Conservation (phyloP, 2,797 vertebrate genomes). For the Aphelocoma californica region DNA sequence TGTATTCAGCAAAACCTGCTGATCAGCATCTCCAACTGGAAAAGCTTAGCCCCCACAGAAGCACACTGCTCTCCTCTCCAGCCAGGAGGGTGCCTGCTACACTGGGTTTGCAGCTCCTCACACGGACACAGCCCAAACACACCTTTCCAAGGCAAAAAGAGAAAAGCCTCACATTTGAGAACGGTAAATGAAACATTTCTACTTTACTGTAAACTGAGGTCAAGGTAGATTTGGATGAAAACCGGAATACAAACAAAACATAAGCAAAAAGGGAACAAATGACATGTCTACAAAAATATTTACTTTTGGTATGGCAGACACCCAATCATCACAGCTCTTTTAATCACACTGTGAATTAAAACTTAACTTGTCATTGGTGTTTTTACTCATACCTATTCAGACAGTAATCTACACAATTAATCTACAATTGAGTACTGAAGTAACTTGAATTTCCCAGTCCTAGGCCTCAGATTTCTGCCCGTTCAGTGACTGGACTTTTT, state of each 20-base stretch:
- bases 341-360: neutral
- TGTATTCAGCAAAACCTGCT: neutral
- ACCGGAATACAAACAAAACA: neutral
- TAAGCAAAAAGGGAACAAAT: neutral
- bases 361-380: neutral
- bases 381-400: neutral
- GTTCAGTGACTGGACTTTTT: neutral
- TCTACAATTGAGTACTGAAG: neutral
- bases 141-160: accelerated
- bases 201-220: neutral
- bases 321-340: neutral
- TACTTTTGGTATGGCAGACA: neutral
- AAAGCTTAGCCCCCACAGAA: neutral
- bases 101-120: neutral
- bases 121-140: accelerated
- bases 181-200: neutral
- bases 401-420: neutral
- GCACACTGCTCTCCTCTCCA: neutral
- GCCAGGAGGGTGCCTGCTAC: neutral
- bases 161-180: neutral
- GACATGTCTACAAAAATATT: neutral
- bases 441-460: neutral
- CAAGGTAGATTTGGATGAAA: neutral
- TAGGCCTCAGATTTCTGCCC: neutral
- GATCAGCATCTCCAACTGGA: neutral